Evolutionary conservation across 2,888 invertebrate genomes (phyloP).

Genomic region (Orthosia cruda): DNA sequence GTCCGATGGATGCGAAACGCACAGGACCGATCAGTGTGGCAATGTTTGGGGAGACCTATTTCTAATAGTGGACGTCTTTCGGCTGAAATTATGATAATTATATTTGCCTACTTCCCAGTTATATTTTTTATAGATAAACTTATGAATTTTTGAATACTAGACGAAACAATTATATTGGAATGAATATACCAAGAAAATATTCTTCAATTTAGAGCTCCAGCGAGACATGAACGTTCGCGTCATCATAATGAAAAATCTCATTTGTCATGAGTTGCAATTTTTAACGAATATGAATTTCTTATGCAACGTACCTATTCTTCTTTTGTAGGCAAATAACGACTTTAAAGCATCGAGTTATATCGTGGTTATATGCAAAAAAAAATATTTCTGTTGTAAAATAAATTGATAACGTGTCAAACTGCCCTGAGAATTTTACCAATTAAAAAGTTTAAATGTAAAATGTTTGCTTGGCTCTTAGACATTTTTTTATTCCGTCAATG

Average conservation of each 20-base stretch:
- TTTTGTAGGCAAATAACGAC: background rate
- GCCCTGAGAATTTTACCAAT: background rate
- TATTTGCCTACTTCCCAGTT: background rate
- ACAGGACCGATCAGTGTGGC: no score
- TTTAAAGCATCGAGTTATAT: background rate
- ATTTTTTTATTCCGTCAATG: no score
- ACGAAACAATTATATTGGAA: background rate
- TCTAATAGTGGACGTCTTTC: no score
- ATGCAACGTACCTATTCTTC: background rate
- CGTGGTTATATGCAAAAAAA: background rate
- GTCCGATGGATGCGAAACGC: no score
- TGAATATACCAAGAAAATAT: slow-evolving; percentile 15
- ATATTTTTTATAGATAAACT: no score
- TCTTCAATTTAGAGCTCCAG: slow-evolving; percentile 24
- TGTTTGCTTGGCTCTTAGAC: no score
- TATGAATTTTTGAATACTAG: background rate
- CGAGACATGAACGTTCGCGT: slow-evolving; percentile 12
- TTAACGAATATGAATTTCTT: slow-evolving; percentile 36
- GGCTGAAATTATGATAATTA: no score
- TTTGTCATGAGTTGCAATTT: slow-evolving; percentile 61
- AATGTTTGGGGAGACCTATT: no score
- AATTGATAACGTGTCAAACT: background rate
- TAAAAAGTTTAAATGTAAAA: background rate
- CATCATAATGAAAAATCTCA: slow-evolving; percentile 50
- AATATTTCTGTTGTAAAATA: background rate